Evolutionary conservation across 2,113 vertebrate genomes (phyloP), one percentile per base, ranked within the genome.

Genomic region (Dolichallabes microphthalmus): DNA sequence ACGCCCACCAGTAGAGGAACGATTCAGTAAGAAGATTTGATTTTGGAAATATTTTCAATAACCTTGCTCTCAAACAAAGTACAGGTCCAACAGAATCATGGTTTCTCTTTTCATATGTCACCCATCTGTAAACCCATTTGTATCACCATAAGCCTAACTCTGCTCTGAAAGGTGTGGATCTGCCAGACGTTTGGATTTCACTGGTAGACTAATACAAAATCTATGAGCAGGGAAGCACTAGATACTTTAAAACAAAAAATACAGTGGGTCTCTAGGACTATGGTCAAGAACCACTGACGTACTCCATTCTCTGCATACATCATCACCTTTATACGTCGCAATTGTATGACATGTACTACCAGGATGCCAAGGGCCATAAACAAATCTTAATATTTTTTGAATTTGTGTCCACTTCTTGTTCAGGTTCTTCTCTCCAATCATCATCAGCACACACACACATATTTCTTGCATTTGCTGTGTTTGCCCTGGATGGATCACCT

Each of bases 401-500:
- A 66, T 82, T 84, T 57, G n/a, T 74, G 75, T 86, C 80, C 88
- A 85, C 88, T 88, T 89, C 80, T 86, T 84, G 89, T 85, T 63
- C 60, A 50, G 5, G 35, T 88, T 87, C 35, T 86, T 63, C 68
- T 78, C 35, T 84, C 83, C 58, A 79, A 64, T 64, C 61, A 68
- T 82, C 68, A 58, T 22, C 81, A 63, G 4, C 39, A 3, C 32
- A 35, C 32, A 35, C 45, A 45, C 45, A 57, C 77, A 76, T 57
- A 17, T 27, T 45, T 50, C n/a, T 30, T 82, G 45, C 39, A 85
- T 73, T 83, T 75, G 64, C 71, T 86, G 82, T 61, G 66, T 80
- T 89, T 75, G 71, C 80, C 79, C 76, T 88, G 45, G 27, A 19
- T 12, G 74, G 60, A 87, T 79, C 35, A 63, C n/a, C 81, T 78